phyloP scores from a whole-genome alignment of 1,140 invertebrate genomes.

The Pararge aegeria region DNA sequence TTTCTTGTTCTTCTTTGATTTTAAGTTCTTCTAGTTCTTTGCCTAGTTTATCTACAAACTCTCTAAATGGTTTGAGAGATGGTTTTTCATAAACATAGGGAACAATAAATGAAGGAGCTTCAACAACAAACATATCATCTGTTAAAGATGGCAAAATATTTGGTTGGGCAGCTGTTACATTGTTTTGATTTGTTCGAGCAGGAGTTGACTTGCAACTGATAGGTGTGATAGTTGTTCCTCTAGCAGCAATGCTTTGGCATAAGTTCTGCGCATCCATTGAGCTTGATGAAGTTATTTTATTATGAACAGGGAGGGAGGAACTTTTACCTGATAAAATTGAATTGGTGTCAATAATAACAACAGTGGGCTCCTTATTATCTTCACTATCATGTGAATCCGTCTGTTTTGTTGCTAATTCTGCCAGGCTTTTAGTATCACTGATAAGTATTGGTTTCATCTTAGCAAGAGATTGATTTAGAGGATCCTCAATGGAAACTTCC shows the following conservation, averaged over 20 bases:
- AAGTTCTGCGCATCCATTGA: conserved; percentile 66
- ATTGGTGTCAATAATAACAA: conserved; percentile 74
- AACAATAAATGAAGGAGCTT: conserved; percentile 94
- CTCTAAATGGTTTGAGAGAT: conserved; percentile 87
- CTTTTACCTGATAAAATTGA: conserved; percentile 68
- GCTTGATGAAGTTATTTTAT: conserved; percentile 45
- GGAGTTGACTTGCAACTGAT: conserved; percentile 57
- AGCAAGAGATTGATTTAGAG: conserved; percentile 78
- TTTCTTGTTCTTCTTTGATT: conserved; percentile 66
- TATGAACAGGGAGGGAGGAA: conserved; percentile 46
- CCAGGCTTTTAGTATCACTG: conserved; percentile 77
- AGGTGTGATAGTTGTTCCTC: conserved; percentile 78
- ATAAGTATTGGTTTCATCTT: conserved; percentile 84
- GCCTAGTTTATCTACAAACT: conserved; percentile 86
- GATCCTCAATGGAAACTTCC: conserved; percentile 84
- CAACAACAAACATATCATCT: conserved; percentile 93
- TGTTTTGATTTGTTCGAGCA: conserved; percentile 51
- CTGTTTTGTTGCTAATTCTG: conserved; percentile 63
- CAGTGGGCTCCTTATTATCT: conserved; percentile 73
- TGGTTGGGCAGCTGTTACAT: conserved; percentile 69
- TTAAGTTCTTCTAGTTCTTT: conserved; percentile 82
- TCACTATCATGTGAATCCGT: conserved; percentile 65
- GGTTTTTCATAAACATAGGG: conserved; percentile 95
- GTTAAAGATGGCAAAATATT: conserved; percentile 88
- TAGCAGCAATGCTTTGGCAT: conserved; percentile 76